phyloP scores from a whole-genome alignment of 2,888 invertebrate species.

The Pristionchus fissidentatus region DNA sequence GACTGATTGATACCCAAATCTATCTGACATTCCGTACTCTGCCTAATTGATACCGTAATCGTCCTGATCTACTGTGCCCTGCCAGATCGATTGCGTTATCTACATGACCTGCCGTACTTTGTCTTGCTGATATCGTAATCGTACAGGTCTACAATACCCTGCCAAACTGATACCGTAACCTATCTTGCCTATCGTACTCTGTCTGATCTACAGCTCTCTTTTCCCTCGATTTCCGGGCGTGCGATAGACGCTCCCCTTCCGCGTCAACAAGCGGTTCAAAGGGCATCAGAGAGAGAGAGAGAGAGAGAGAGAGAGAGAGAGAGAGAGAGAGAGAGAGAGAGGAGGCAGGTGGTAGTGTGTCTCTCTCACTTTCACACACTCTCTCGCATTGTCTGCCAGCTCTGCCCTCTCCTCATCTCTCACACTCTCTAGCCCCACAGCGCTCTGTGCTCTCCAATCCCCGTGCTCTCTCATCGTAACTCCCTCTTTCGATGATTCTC shows the following conservation, averaged over 20 bases:
- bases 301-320: neutral
- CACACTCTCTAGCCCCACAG: neutral
- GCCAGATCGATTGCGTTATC: too few relatives aligned
- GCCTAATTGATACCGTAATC: too few relatives aligned
- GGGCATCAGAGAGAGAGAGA: neutral
- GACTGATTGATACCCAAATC: too few relatives aligned
- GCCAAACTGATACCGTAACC: too few relatives aligned
- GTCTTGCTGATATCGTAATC: too few relatives aligned
- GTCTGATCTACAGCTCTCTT: too few relatives aligned
- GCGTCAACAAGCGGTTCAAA: constrained; percentile 26
- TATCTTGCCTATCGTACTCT: too few relatives aligned
- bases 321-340: neutral
- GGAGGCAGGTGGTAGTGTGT: neutral
- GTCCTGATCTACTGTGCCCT: too few relatives aligned
- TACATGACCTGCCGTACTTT: too few relatives aligned
- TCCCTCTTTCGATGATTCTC: neutral
- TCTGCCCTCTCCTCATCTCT: constrained; percentile 13
- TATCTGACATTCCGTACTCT: too few relatives aligned
- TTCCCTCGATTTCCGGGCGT: neutral
- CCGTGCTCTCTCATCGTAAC: neutral
- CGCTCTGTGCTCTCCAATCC: neutral
- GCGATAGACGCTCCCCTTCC: neutral
- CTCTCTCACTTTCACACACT: neutral
- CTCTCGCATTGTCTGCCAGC: neutral
- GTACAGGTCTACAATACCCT: too few relatives aligned